These are phyloP conservation scores for Diglossa cyanea DNA, from an alignment of 2,797 vertebrate species.

Conservation along the genomic window DNA sequence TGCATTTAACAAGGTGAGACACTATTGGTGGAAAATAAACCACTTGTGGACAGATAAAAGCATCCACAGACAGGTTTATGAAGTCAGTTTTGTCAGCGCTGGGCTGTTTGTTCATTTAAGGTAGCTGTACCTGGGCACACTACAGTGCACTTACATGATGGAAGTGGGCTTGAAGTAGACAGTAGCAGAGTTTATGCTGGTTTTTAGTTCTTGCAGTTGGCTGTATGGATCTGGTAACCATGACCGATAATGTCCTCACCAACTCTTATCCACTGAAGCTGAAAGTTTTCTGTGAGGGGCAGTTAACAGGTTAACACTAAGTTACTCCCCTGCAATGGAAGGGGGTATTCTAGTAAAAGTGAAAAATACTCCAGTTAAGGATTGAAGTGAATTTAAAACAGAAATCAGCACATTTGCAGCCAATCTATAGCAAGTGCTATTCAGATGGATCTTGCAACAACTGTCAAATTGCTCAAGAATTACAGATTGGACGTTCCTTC, in stretches of 20 bases:
- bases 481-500: not conserved
- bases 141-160: not conserved
- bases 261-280: not conserved
- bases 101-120: not conserved
- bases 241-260: not conserved
- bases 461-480: not conserved
- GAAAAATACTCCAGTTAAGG: not conserved
- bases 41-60: not conserved
- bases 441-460: not conserved
- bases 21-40: not conserved
- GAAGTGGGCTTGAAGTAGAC: not conserved
- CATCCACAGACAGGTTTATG: not conserved
- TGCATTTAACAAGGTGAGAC: not conserved
- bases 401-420: not conserved
- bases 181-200: not conserved
- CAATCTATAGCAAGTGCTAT: not conserved
- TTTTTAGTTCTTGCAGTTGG: not conserved
- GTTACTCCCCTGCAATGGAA: not conserved
- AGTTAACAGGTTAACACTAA: not conserved
- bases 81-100: not conserved
- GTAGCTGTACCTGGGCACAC: not conserved
- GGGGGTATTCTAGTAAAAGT: not conserved
- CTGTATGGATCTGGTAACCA: not conserved
- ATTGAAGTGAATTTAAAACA: not conserved
- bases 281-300: not conserved